Conservation (phyloP, 2,113 vertebrate species). For the Meriones unguiculatus region DNA sequence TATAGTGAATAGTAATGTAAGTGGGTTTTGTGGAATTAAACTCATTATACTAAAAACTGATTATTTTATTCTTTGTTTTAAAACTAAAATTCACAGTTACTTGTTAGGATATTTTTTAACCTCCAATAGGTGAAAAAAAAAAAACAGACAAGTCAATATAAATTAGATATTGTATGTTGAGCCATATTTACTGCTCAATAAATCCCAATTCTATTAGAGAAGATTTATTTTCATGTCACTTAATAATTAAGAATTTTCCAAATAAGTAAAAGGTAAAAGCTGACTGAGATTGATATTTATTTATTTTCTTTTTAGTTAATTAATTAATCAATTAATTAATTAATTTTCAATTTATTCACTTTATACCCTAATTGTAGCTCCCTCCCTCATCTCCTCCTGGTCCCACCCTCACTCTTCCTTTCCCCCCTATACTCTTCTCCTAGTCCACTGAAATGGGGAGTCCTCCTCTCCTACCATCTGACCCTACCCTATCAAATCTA, state of each 20-base stretch:
- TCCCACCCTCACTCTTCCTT: too few relatives aligned
- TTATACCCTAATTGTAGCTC: too few relatives aligned
- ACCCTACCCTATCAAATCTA: too few relatives aligned
- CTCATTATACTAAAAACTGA: neutral
- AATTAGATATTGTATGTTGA: neutral
- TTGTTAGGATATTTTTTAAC: neutral
- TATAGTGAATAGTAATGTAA: neutral
- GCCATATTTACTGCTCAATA: neutral
- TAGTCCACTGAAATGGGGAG: too few relatives aligned
- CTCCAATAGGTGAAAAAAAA: neutral
- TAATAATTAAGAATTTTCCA: neutral
- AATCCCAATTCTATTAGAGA: neutral
- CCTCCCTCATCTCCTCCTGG: too few relatives aligned
- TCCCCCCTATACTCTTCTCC: too few relatives aligned
- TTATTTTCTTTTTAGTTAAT: neutral
- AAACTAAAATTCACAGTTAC: neutral
- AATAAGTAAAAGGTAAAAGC: neutral
- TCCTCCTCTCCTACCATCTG: too few relatives aligned
- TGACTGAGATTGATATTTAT: neutral
- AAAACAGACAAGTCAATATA: neutral
- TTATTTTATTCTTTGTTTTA: neutral
- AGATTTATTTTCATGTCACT: neutral
- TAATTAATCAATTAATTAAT: too few relatives aligned
- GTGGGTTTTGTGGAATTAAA: neutral
- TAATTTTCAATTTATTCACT: too few relatives aligned